Evolutionary conservation across 2,113 vertebrate genomes (phyloP), one percentile per base, ranked within the genome.

Genomic region (Romanogobio albipinnatus): DNA sequence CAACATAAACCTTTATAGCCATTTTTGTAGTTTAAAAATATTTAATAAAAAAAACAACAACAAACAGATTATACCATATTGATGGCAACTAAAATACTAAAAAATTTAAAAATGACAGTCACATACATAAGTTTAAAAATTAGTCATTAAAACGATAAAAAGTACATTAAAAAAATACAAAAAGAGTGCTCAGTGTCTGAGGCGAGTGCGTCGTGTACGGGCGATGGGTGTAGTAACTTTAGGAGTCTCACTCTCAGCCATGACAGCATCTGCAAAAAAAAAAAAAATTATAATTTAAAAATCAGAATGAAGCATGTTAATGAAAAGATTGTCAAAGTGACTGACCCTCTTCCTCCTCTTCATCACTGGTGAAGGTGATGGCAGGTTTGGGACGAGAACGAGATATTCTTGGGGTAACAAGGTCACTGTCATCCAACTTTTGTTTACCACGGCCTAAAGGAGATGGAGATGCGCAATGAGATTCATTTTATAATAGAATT

Each of bases 211-310:
- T n/a, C 95, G 85, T 1, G 95, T 91, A 81, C 97, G 96, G 81
- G 93, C 91, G 86, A 99, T 97, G 84, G 97, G 97, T 1, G 97
- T 98, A 0, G 96, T 96, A 90, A 96, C 97, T 94, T 96, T 97
- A 19, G 97, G 97, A 0, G 96, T 98, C 90, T 99, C 97, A 0
- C 94, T 95, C 22, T 97, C 97, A 0, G 62, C 92, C 93, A 98
- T 93, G 49, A 97, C 94, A 45, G 96, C 96, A 0, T 82, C 93
- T 90, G 92, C 82, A 93, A 75, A 82, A 26, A 39, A 4, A 59
- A 0, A 0, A 75, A 68, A 74, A 39, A 80, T 29, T 29, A 29
- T 29, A 29, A 29, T 29, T 1, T 29, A 66, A 90, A 14, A 58
- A 1, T 59, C 17, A 58, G 3, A 83, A 49, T 47, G 19, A n/a